Base-by-base conservation (phyloP, 2,113 vertebrate species). In the Scytalopus superciliaris region DNA sequence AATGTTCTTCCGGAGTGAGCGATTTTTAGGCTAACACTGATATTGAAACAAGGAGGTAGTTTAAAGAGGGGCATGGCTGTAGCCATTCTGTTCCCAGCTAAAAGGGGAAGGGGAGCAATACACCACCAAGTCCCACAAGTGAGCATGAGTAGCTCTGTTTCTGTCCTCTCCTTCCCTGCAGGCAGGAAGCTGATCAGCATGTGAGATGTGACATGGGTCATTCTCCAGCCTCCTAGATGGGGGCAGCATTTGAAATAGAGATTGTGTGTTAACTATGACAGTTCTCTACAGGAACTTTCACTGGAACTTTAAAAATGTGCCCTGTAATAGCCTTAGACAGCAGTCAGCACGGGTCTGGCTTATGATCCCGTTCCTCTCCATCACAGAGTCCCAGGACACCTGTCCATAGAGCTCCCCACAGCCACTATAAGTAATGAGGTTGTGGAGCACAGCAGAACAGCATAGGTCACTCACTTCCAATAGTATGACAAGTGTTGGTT, bases 341-440 rank as follows among this genome's bases (percentile, higher is more conserved):
- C 90, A 97, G 95, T 90, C 95, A 96, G 73, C 91, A 90, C 1
- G 5, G 89, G 52, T 96, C 90, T 94, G 95, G 84, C 64, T 68
- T 83, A 47, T 87, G 85, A 94, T 96, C 92, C 45, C 57, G 97
- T 85, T 97, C 79, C 14, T 42, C 64, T 93, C 35, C 64, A 91
- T 97, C 97, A 97, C 56, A 40, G 85, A 87, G 66, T 90, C 89
- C 84, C 76, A 93, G 95, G 91, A 97, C 97, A 97, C 95, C 84
- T 96, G 97, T 94, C 90, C 93, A 31, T 66, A 63, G n/a, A 78
- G 49, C 40, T 96, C 83, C 74, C 84, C 45, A 89, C 60, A 89
- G 64, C 55, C 37, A n/a, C 87, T 81, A 70, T 95, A 97, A 97
- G 87, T 96, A 96, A 97, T 96, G 93, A 97, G 94, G 75, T 66